Evolutionary conservation across 2,113 vertebrate species (phyloP).

Genomic region (Vireo altiloquus): DNA sequence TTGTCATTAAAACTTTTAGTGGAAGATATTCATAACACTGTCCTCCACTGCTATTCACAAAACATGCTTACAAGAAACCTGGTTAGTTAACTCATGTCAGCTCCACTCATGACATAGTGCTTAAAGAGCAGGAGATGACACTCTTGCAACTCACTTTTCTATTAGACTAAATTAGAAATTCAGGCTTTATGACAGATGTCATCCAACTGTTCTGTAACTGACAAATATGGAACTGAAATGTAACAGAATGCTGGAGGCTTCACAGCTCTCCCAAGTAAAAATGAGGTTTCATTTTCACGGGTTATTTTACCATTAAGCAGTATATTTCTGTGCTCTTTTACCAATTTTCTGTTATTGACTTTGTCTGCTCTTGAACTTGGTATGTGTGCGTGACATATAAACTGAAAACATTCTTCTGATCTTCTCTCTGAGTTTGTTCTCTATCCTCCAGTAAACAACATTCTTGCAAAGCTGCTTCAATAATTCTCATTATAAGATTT

Average conservation of each 20-base stretch:
- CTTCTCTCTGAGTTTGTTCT: background rate
- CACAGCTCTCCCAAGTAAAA: background rate
- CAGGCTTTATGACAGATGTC: background rate
- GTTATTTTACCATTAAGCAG: background rate
- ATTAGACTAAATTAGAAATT: constrained; percentile 20
- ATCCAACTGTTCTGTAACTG: background rate
- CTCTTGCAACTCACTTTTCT: background rate
- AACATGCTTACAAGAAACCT: background rate
- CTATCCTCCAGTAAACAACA: background rate
- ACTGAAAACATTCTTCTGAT: background rate
- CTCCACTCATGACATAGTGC: background rate
- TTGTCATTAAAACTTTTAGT: background rate
- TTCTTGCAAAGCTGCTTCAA: background rate
- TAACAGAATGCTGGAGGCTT: constrained; percentile 3
- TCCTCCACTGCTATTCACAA: background rate
- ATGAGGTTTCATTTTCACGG: background rate
- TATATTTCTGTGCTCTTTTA: background rate
- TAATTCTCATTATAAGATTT: background rate
- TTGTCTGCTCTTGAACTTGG: background rate
- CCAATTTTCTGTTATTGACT: background rate
- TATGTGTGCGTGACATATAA: background rate
- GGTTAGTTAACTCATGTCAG: background rate
- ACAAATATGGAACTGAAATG: background rate
- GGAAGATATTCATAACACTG: background rate
- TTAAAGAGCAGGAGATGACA: background rate